Base-by-base conservation (phyloP, 2,888 invertebrate species). In the Oscheius sp. region DNA sequence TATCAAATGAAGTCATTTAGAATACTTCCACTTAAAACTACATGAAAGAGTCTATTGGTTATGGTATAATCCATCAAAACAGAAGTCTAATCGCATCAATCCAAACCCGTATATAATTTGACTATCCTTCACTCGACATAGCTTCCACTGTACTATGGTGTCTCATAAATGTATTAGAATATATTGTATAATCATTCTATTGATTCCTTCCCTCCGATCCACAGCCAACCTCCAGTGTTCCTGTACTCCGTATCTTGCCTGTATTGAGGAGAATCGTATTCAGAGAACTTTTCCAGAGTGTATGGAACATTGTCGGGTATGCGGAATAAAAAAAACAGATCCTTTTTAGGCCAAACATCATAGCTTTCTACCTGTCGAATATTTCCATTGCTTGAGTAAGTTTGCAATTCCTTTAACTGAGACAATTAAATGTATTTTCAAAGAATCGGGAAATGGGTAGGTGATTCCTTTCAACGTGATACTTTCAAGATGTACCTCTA, bases 371-470 rank as follows among this genome's bases (percentile, higher is more conserved):
- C 41, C 41, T 5, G 17, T n/a, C 14, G 59, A 28, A n/a, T 62
- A 47, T 28, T 14, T 32, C 1, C 14, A 26, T 20, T 62, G 62
- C 28, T 17, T 62, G 8, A 8, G 24, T 17, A 26, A 62, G 12
- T 32, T 28, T 12, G 12, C 44, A 20, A 22, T 20, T 6, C 3
- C 28, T n/a, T 14, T 62, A 2, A 62, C 62, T 4, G 44, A 47
- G 8, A 62, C 62, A 2, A 47, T 47, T 22, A 20, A 20, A 6
- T 62, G 62, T 44, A 62, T 62, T 30, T 62, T 47, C 41, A 45
- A 26, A 3, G 33, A 24, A 28, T 12, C 17, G 3, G 62, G 62
- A 2, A 9, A 14, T 14, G 62, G 59, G 59, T 59, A 8, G 36
- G 59, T 59, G 20, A 9, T 8, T 51, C 28, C 5, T 6, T 8